A percentile compares a stretch with the other conserved stretches of the same genome.
These are phyloP conservation scores for Hyperopisus bebe DNA, from an alignment of 2,113 vertebrate species.

Conservation along the genomic window DNA sequence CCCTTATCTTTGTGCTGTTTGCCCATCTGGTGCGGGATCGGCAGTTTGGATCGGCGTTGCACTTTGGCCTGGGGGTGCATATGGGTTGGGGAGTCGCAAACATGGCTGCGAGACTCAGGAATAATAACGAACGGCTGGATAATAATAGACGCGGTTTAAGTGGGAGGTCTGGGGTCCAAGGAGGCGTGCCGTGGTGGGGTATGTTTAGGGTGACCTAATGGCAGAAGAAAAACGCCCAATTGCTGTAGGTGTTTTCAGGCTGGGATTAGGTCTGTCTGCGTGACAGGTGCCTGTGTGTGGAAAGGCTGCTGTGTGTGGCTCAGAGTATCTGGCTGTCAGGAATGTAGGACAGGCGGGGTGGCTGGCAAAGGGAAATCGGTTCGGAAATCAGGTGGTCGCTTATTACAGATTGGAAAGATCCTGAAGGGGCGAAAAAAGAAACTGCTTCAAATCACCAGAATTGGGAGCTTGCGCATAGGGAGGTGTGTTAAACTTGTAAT, in stretches of 20 bases:
- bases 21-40: not conserved
- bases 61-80: not conserved
- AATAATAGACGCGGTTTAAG: not conserved
- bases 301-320: not conserved
- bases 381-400: too few relatives aligned
- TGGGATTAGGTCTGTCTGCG: not conserved
- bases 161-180: not conserved
- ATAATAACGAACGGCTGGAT: not conserved
- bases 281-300: conserved; percentile 7
- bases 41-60: not conserved
- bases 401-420: not conserved
- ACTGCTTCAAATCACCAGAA: not conserved
- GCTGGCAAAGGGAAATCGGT: too few relatives aligned
- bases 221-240: not conserved
- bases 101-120: not conserved
- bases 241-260: not conserved
- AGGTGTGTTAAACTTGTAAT: not conserved
- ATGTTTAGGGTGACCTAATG: not conserved
- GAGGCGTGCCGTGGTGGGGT: not conserved
- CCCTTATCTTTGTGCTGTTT: not conserved
- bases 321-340: not conserved
- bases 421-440: not conserved
- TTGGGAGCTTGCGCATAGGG: not conserved
- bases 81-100: not conserved
- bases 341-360: not conserved